Base-by-base conservation (phyloP, 2,797 vertebrate species). In the Glyptemys insculpta region DNA sequence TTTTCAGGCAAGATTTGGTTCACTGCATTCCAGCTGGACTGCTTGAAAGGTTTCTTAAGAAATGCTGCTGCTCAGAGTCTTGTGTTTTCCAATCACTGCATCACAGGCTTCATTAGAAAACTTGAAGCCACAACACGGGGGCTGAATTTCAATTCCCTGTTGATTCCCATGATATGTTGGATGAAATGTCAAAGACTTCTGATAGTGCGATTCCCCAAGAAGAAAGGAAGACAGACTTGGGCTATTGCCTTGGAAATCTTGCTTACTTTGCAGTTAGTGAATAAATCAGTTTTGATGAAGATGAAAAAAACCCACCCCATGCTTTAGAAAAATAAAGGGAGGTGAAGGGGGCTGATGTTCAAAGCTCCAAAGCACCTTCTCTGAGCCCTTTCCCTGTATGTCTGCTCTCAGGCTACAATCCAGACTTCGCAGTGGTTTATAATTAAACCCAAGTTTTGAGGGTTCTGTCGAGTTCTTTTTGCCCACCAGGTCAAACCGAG, bases 401-500 rank as follows among this genome's bases (percentile, higher is more conserved):
- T 81, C 96, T 93, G 83, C 41, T 94, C 59, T 54, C n/a, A 84
- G 91, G 95, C 96, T 95, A 86, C 93, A 94, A 79, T 31, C 92
- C 96, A 92, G 95, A 6, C 95, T 96, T 96, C 0, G 0, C n/a
- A 90, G 92, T 95, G 94, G 89, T 85, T 91, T 97, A 89, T 94
- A 96, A 96, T 97, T 96, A 96, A 96, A 93, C 97, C 88, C 92
- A 76, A 97, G 68, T 90, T 91, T 87, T 79, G 92, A 65, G 96
- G 97, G 94, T 97, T 97, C 96, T 56, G 83, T 86, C 86, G 68
- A 94, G 91, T 92, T 96, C 90, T 96, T 5, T 0, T 11, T 97
- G 92, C 92, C 90, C 81, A 92, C 85, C 80, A 87, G 97, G 91
- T 97, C 97, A 96, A 90, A 79, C 50, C 18, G 93, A 94, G 82